These are phyloP conservation scores for Phalacrocorax aristotelis DNA, from an alignment of 2,113 vertebrate species.

Conservation along the genomic window DNA sequence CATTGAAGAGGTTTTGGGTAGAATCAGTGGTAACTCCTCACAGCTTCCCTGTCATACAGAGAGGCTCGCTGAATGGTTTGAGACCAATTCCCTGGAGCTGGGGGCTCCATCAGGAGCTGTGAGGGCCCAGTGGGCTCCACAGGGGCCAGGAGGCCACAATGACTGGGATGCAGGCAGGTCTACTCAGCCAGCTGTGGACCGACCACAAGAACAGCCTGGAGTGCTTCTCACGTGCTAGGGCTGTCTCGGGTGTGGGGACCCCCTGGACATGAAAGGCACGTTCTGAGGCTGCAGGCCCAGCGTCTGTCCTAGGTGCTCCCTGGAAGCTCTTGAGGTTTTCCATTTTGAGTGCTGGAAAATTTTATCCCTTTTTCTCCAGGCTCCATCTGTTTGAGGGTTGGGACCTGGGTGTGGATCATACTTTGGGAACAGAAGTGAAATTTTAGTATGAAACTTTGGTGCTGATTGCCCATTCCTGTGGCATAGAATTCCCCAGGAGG, in stretches of 20 bases:
- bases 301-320: neutral
- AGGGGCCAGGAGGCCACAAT: too few species aligned
- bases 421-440: neutral
- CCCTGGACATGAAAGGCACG: fast-evolving
- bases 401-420: too few species aligned
- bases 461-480: neutral
- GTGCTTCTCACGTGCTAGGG: neutral
- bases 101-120: neutral
- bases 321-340: neutral
- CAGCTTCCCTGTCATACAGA: fast-evolving
- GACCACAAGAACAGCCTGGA: neutral
- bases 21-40: neutral
- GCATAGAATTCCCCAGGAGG: neutral
- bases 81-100: neutral
- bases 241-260: neutral
- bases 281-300: neutral
- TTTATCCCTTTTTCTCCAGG: neutral
- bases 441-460: neutral
- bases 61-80: neutral
- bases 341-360: neutral
- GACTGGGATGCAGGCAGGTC: neutral
- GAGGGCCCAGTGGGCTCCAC: fast-evolving
- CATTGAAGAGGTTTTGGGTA: neutral
- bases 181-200: neutral
- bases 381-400: neutral